Base-by-base conservation (phyloP, 2,888 invertebrate species). In the Spilosoma lubricipeda region DNA sequence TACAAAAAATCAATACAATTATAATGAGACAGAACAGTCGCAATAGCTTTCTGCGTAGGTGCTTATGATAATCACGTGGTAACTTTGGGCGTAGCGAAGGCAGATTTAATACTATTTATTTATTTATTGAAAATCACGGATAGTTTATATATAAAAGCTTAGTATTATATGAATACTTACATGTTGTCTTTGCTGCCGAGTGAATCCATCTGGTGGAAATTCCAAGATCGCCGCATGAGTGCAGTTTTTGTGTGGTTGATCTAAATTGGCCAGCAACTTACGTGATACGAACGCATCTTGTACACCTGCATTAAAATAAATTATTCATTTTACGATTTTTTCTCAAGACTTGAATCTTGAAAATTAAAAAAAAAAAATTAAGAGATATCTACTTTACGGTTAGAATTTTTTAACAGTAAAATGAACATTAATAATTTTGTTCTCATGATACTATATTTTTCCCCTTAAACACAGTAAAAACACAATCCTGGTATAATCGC, bases 171-270 rank as follows among this genome's bases (percentile, higher is more conserved):
- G 7, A 59, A 59, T 48, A 85, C 92, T 90, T 89, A 95, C 96
- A 82, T 94, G 92, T 88, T 96, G 96, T 42, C 98, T 96, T 85
- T 98, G 96, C 23, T 92, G 88, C 65, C 97, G 96, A 0, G 97
- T 97, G 72, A 98, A 95, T 23, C 98, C 97, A 89, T 98, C 98
- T 0, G 96, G 83, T 0, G 98, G 98, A 89, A 98, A 98, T 88
- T 98, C 98, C 65, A 97, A 93, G 74, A 98, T 97, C 5, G 98
- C 97, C 0, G 98, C 96, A 0, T 97, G 96, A 0, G 98, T 98
- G 90, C 97, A 98, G 93, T 97, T 97, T 67, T 75, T 87, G 0
- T 80, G 83, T 13, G 74, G 81, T 18, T 77, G 83, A 42, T 90
- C 91, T 23, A 86, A 77, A 48, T 91, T 39, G 1, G 87, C 89